Percentiles rank a stretch among this genome's conserved stretches.
These are phyloP conservation scores for Apis dorsata DNA, from an alignment of 1,140 invertebrate species.

Conservation along the genomic window DNA sequence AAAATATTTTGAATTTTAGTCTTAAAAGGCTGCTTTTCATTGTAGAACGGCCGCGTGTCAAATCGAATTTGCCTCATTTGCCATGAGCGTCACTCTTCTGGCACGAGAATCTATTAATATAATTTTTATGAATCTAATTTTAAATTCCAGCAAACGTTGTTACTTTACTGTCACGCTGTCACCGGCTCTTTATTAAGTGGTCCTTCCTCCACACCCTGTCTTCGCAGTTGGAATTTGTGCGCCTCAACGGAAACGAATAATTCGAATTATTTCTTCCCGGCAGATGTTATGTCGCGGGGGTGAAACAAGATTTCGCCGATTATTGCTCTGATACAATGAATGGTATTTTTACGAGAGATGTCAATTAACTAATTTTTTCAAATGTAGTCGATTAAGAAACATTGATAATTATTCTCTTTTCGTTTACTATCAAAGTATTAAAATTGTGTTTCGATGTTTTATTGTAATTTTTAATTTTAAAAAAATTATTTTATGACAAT, in stretches of 20 bases:
- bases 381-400: neutral
- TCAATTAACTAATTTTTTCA: neutral
- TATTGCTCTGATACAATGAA: slow-evolving; percentile 16
- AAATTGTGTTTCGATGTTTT: neutral
- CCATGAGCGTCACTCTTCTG: slow-evolving; percentile 62
- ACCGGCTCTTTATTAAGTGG: slow-evolving; percentile 74
- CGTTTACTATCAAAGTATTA: too few relatives aligned
- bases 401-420: neutral
- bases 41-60: slow-evolving; percentile 72
- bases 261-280: slow-evolving; percentile 64
- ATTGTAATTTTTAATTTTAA: neutral
- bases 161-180: slow-evolving; percentile 75
- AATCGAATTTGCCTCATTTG: slow-evolving; percentile 80
- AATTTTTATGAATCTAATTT: slow-evolving; percentile 81
- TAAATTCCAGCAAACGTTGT: slow-evolving; percentile 77
- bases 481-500: neutral
- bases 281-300: slow-evolving; percentile 10
- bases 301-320: slow-evolving; percentile 45
- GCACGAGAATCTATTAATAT: slow-evolving; percentile 79
- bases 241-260: slow-evolving; percentile 66
- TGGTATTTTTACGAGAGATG: neutral
- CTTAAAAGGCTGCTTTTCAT: too few relatives aligned
- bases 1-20: too few relatives aligned
- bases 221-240: slow-evolving; percentile 37
- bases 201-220: slow-evolving; percentile 56